These are phyloP conservation scores for Hemibagrus guttatus DNA, from an alignment of 2,797 vertebrate species.

Conservation along the genomic window DNA sequence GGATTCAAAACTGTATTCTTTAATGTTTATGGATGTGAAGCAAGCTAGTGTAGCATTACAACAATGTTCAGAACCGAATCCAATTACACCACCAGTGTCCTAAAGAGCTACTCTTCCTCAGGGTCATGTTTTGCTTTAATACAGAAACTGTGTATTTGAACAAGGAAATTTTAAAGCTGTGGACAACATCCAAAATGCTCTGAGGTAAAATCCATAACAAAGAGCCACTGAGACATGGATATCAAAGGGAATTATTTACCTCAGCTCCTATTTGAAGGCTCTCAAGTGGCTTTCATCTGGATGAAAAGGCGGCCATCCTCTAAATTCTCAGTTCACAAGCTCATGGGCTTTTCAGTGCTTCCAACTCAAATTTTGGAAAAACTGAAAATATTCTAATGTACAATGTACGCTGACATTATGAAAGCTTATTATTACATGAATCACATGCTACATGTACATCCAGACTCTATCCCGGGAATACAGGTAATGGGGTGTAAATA, in stretches of 20 bases:
- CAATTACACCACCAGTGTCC: background rate
- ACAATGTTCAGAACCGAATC: background rate
- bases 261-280: slow-evolving; percentile 45
- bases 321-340: slow-evolving; percentile 45
- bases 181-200: slow-evolving; percentile 38
- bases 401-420: background rate
- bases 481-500: background rate
- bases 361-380: slow-evolving; percentile 4
- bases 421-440: background rate
- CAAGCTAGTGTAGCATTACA: background rate
- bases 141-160: background rate
- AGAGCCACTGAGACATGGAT: slow-evolving; percentile 27
- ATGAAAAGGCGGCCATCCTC: slow-evolving; percentile 52
- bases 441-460: background rate
- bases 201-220: slow-evolving; percentile 33
- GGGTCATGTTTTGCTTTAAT: background rate
- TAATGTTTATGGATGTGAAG: background rate
- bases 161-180: background rate
- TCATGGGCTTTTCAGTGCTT: slow-evolving; percentile 21
- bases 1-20: background rate
- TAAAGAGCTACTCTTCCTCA: background rate
- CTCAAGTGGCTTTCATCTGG: slow-evolving; percentile 52
- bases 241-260: slow-evolving; percentile 61
- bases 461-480: background rate
- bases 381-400: background rate